Evolutionary conservation across 2,888 invertebrate species (phyloP).

Genomic region (Ceramica pisi): DNA sequence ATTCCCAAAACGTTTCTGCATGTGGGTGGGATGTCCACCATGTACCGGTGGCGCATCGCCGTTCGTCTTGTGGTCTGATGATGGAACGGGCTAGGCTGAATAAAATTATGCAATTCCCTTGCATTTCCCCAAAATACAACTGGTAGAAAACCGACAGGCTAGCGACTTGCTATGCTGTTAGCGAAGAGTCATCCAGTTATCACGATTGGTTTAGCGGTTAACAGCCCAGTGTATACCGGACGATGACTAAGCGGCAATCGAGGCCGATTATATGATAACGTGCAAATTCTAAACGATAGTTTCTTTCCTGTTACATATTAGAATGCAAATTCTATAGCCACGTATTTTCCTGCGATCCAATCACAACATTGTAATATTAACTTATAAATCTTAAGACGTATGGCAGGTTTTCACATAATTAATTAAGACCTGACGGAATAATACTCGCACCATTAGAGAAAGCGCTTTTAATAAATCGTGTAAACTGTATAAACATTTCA

Average conservation of each 20-base stretch:
- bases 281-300: slow-evolving; percentile 10
- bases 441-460: slow-evolving; percentile 22
- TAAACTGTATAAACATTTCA: neutral
- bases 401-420: slow-evolving; percentile 30
- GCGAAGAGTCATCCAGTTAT: neutral
- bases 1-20: no score
- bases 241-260: neutral
- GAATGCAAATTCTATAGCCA: slow-evolving; percentile 24
- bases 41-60: no score
- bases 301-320: neutral
- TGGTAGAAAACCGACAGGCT: no score
- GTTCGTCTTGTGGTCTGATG: no score
- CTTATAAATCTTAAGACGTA: slow-evolving; percentile 9
- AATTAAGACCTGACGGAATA: slow-evolving; percentile 29
- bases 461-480: slow-evolving; percentile 32
- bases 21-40: no score
- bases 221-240: neutral
- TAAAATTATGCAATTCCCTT: no score
- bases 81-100: no score
- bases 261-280: neutral
- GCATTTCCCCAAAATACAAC: no score
- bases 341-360: slow-evolving; percentile 18
- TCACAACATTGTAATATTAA: neutral
- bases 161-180: neutral
- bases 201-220: neutral